Base-by-base conservation (phyloP, 2,888 invertebrate species). In the Sisyra nigra region DNA sequence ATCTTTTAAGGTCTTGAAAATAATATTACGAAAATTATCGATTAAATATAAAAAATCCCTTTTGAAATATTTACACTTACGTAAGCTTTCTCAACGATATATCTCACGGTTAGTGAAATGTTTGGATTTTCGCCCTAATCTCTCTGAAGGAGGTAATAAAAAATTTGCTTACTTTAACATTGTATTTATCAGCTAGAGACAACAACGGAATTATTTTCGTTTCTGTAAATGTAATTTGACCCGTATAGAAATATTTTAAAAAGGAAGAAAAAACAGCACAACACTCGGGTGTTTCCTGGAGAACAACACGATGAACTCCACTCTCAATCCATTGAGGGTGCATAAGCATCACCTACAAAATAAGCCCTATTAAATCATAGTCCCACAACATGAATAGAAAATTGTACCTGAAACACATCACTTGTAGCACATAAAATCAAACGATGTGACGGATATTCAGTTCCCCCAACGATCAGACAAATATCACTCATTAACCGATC, bases 291-390 rank as follows among this genome's bases (percentile, higher is more conserved):
- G 88, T 82, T 64, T 94, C 94, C 54, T 85, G 80, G 10, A 94
- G 66, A 40, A 82, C 80, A 39, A 94, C 82, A 35, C 78, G 72
- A 51, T 80, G 82, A 60, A 88, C 85, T 44, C 83, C 74, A 58
- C 88, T 87, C 59, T 94, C 94, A 41, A 76, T 81, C 93, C 93
- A 94, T 56, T 86, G 83, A 0, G 89, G 80, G 57, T 84, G 88
- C 82, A 89, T 91, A 35, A 94, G 63, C 94, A 94, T 94, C n/a
- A 84, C 82, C 80, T 84, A 49, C n/a, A 59, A 53, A 47, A 48
- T 38, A 40, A n/a, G 32, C 14, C 13, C 18, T 2, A 45, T 39
- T 36, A 31, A 41, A 11, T 38, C 13, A 37, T 35, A 1, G 11
- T 29, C 24, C 9, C 30, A 11, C 5, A 32, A 8, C 9, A 29